These are phyloP conservation scores for Morbakka virulenta DNA, from an alignment of 30 jellyfish, hydroid and myxozoan genomes.

Conservation along the genomic window DNA sequence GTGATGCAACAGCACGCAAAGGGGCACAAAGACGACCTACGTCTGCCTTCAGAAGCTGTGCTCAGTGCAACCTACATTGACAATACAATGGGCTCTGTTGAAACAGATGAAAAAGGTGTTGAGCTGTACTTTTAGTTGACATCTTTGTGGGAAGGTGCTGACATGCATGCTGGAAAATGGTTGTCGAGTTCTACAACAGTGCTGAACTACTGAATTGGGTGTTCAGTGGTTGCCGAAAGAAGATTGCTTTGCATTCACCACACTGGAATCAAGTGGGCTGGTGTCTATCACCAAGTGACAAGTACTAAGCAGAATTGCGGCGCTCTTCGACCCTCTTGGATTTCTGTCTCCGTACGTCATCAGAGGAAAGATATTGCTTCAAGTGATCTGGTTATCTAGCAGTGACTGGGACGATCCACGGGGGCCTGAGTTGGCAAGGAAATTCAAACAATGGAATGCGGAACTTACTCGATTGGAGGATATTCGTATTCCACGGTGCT, in stretches of 20 bases:
- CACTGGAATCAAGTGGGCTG: not conserved
- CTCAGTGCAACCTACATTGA: slow-evolving; percentile 66
- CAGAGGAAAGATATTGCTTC: not conserved
- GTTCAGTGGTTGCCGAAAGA: slow-evolving; percentile 16
- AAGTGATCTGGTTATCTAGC: slow-evolving; percentile 5
- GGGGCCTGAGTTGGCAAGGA: slow-evolving; percentile 7
- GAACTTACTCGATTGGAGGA: slow-evolving; percentile 4
- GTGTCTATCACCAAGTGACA: slow-evolving; percentile 18
- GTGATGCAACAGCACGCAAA: slow-evolving; percentile 43
- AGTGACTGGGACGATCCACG: slow-evolving; percentile 24
- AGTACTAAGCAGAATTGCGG: slow-evolving; percentile 19
- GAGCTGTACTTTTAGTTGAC: no score
- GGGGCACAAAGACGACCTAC: not conserved
- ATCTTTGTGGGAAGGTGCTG: slow-evolving; percentile 45
- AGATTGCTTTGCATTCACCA: not conserved
- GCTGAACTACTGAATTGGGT: slow-evolving; percentile 11
- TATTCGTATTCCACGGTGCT: slow-evolving; percentile 8
- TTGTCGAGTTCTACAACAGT: slow-evolving; percentile 39
- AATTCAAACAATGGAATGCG: slow-evolving; percentile 8
- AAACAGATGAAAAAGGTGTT: slow-evolving; percentile 23
- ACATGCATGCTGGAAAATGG: slow-evolving; percentile 74
- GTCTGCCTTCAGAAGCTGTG: slow-evolving; percentile 53
- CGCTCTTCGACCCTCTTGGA: slow-evolving; percentile 45
- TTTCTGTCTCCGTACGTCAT: slow-evolving; percentile 24
- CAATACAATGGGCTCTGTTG: slow-evolving; percentile 43